These are phyloP conservation scores for Corydoras maculifer DNA, from an alignment of 2,113 vertebrate genomes.

Conservation along the genomic window DNA sequence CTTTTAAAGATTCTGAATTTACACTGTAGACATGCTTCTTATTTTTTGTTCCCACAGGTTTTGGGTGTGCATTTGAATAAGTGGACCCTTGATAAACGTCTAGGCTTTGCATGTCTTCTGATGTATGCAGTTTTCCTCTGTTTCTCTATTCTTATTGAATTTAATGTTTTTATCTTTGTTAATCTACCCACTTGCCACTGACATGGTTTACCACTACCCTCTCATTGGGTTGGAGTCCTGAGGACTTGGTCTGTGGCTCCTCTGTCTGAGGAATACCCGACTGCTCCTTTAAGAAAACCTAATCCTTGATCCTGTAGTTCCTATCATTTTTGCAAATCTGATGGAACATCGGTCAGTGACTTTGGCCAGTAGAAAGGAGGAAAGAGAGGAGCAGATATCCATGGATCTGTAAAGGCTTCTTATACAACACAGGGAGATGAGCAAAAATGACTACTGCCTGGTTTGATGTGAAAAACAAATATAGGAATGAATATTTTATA, in stretches of 20 bases:
- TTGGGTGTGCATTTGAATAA: slow-evolving; percentile 91
- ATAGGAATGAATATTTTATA: slow-evolving; percentile 51
- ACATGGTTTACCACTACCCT: slow-evolving; percentile 9
- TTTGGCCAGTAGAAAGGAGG: slow-evolving; percentile 31
- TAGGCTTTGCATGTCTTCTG: slow-evolving; percentile 81
- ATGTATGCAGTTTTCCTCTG: slow-evolving; percentile 93
- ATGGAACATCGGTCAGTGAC: slow-evolving; percentile 36
- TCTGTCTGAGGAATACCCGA: slow-evolving; percentile 23
- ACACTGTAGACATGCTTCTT: too few species aligned
- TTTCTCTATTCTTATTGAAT: slow-evolving; percentile 98
- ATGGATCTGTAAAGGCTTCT: slow-evolving; percentile 26
- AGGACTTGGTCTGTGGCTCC: slow-evolving; percentile 22
- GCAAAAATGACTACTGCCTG: slow-evolving; percentile 53
- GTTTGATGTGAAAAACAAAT: slow-evolving; percentile 59
- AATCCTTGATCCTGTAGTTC: slow-evolving; percentile 34
- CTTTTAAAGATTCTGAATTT: too few species aligned
- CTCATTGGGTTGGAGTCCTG: slow-evolving; percentile 19
- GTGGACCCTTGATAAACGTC: slow-evolving; percentile 88
- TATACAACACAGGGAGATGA: slow-evolving; percentile 30
- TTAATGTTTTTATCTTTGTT: slow-evolving; percentile 98
- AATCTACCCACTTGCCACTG: slow-evolving; percentile 89
- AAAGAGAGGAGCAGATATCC: slow-evolving; percentile 24
- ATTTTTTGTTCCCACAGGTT: slow-evolving; percentile 63
- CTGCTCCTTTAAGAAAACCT: slow-evolving; percentile 20
- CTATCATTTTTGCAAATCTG: slow-evolving; percentile 44